Evolutionary conservation across 2,888 invertebrate genomes (phyloP).

Genomic region (Spisula subtruncata): DNA sequence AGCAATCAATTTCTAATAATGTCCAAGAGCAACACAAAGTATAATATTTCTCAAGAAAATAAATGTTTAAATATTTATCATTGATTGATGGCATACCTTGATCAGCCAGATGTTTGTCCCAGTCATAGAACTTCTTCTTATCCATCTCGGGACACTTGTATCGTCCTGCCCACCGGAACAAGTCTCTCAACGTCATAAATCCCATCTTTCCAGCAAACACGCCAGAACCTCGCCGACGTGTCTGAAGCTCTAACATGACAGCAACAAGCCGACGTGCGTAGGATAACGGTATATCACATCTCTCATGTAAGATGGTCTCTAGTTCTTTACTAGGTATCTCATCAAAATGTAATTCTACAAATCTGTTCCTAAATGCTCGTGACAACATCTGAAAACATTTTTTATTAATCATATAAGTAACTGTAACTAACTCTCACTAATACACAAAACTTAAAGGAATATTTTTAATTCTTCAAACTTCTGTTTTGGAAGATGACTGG

Average conservation of each 20-base stretch:
- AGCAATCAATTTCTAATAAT: no score
- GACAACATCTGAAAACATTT: constrained; percentile 91
- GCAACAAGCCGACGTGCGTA: constrained; percentile 96
- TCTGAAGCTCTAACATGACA: constrained; percentile 96
- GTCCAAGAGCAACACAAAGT: no score
- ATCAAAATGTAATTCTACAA: constrained; percentile 98
- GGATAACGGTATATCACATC: constrained; percentile 95
- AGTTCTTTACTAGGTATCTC: constrained; percentile 96
- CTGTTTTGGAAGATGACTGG: no score
- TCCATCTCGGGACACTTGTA: constrained; percentile 90
- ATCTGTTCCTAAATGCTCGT: constrained; percentile 98
- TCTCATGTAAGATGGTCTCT: constrained; percentile 94
- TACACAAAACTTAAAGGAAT: no score
- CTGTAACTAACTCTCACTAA: no score
- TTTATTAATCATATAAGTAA: not conserved
- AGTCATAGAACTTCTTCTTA: constrained; percentile 93
- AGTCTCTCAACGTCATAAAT: constrained; percentile 97
- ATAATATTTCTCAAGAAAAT: no score
- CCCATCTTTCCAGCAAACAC: constrained; percentile 96
- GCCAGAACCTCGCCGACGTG: constrained; percentile 93
- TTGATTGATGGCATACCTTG: constrained; percentile 81
- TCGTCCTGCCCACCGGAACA: constrained; percentile 98
- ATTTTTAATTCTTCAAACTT: no score
- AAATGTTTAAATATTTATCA: no score
- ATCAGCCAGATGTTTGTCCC: constrained; percentile 98